Conservation (phyloP, 1,140 invertebrate genomes). For the Zaprionus inermis region DNA sequence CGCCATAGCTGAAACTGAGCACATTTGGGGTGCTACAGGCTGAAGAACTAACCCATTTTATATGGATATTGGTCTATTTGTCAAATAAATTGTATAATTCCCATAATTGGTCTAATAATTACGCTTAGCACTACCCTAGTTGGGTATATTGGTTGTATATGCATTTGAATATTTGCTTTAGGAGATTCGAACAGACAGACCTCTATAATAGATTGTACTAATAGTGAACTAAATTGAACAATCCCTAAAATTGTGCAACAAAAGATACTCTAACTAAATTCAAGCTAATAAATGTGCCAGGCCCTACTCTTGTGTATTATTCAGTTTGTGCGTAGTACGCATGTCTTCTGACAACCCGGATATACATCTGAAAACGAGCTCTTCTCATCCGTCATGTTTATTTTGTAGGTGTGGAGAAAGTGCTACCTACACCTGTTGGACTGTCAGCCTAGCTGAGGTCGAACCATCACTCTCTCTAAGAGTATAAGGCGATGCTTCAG, state of each 20-base stretch:
- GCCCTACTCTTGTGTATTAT: neutral
- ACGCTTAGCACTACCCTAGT: too few species aligned
- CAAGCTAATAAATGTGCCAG: neutral
- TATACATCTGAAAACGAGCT: conserved; percentile 17
- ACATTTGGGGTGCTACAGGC: too few species aligned
- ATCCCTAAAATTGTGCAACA: too few species aligned
- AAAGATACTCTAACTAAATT: neutral
- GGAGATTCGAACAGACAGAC: too few species aligned
- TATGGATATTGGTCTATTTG: too few species aligned
- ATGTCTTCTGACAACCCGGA: neutral
- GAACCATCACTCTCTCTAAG: neutral
- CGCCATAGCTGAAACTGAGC: neutral
- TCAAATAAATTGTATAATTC: too few species aligned
- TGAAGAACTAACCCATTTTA: too few species aligned
- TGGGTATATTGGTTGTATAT: too few species aligned
- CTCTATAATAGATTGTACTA: neutral
- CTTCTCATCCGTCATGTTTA: conserved; percentile 30
- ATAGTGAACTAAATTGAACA: too few species aligned
- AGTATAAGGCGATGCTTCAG: conserved; percentile 15
- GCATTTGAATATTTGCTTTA: too few species aligned
- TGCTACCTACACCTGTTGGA: neutral
- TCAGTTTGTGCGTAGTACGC: neutral
- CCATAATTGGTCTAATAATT: too few species aligned
- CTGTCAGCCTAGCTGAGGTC: neutral
- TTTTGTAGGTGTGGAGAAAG: neutral